These are phyloP conservation scores for Heliconius hermathena DNA, from an alignment of 1,140 invertebrate genomes.

Conservation along the genomic window DNA sequence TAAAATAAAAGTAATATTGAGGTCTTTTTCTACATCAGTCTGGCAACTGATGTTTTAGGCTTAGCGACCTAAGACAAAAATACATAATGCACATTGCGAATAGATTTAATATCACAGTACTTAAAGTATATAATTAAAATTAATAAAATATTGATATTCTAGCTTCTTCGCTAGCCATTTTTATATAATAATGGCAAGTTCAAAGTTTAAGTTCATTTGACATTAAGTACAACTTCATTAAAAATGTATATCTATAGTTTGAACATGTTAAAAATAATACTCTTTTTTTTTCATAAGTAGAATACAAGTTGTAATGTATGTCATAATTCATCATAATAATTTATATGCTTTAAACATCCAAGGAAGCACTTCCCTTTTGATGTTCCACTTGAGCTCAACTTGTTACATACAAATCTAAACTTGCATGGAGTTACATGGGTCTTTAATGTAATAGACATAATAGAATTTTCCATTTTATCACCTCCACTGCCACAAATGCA, in stretches of 20 bases:
- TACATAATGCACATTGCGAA: background rate
- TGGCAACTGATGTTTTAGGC: background rate
- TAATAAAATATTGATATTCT: background rate
- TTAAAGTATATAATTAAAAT: background rate
- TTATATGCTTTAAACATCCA: background rate
- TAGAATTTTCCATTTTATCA: conserved; percentile 65
- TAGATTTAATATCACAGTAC: background rate
- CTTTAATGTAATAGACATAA: conserved; percentile 47
- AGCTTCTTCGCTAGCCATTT: background rate
- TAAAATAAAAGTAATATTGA: background rate
- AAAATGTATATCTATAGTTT: background rate
- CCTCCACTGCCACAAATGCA: conserved; percentile 54
- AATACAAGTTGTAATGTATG: background rate
- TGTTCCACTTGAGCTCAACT: background rate
- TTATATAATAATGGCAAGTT: background rate
- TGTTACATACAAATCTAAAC: conserved; percentile 7
- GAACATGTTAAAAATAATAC: background rate
- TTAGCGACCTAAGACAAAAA: background rate
- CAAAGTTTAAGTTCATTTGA: background rate
- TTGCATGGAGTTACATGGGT: conserved; percentile 17
- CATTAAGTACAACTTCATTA: too few relatives aligned
- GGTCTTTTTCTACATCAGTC: background rate
- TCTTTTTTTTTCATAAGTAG: background rate
- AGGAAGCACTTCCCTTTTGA: conserved; percentile 19
- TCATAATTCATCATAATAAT: background rate